A percentile compares a stretch with the other conserved stretches of the same genome.
Evolutionary conservation across 2,113 vertebrate species (phyloP).

Genomic region (Ellobius talpinus): DNA sequence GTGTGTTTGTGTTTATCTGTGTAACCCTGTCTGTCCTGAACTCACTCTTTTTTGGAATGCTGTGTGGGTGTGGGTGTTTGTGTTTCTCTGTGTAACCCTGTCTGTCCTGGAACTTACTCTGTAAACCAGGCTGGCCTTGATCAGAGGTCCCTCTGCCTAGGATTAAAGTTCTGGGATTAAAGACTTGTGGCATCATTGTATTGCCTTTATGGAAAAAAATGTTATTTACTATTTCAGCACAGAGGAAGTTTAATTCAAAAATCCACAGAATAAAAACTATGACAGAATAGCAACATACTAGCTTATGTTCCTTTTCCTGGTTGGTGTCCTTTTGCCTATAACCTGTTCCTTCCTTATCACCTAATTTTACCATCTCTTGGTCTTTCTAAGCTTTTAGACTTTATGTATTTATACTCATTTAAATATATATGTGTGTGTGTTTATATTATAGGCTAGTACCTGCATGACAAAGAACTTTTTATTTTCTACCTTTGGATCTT

Average conservation of each 20-base stretch:
- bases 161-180: too few relatives aligned
- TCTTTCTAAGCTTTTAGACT: not conserved
- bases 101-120: too few relatives aligned
- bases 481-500: not conserved
- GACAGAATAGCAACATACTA: not conserved
- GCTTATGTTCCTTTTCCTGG: not conserved
- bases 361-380: not conserved
- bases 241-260: not conserved
- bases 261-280: not conserved
- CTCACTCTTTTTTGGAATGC: too few relatives aligned
- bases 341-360: not conserved
- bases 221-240: too few relatives aligned
- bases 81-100: too few relatives aligned
- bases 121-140: too few relatives aligned
- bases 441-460: not conserved
- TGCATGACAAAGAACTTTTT: not conserved
- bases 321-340: not conserved
- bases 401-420: not conserved
- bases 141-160: too few relatives aligned
- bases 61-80: too few relatives aligned
- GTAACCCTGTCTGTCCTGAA: too few relatives aligned
- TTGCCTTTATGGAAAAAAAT: too few relatives aligned
- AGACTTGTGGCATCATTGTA: too few relatives aligned
- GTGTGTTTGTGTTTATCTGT: too few relatives aligned
- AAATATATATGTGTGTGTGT: not conserved